These are phyloP conservation scores for Otis tarda DNA, from an alignment of 2,113 vertebrate genomes.

Conservation along the genomic window DNA sequence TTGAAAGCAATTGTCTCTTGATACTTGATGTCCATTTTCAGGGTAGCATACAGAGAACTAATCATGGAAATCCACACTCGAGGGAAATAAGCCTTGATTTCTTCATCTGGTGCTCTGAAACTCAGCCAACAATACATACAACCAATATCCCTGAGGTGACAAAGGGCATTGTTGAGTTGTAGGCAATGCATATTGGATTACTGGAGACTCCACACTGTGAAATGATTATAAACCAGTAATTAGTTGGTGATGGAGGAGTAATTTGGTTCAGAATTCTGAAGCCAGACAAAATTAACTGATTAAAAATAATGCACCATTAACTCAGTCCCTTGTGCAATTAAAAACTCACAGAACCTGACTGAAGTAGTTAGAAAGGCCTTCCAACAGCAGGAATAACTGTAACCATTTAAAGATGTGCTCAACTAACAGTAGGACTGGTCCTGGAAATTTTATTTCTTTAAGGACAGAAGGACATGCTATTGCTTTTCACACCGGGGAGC, in stretches of 20 bases:
- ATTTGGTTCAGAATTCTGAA: conserved; percentile 44
- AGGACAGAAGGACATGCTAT: background rate
- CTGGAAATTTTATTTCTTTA: background rate
- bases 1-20: conserved; percentile 17
- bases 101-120: conserved; percentile 57
- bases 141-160: background rate
- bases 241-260: conserved; percentile 19
- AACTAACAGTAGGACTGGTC: background rate
- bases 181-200: conserved; percentile 5
- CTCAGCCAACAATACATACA: conserved; percentile 5
- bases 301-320: conserved; percentile 22
- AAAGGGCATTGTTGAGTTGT: conserved; percentile 3
- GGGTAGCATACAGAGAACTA: conserved; percentile 9
- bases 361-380: background rate
- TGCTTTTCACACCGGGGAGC: background rate
- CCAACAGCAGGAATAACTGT: background rate
- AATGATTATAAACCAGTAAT: conserved; percentile 52
- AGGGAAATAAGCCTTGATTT: conserved; percentile 53
- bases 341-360: background rate
- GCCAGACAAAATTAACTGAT: conserved; percentile 16
- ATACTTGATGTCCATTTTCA: conserved; percentile 34
- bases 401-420: background rate
- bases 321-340: conserved; percentile 7
- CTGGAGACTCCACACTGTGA: conserved; percentile 48
- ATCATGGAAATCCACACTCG: conserved; percentile 55